These are phyloP conservation scores for Lottia gigantea DNA, from an alignment of 2,888 invertebrate genomes.

Conservation along the genomic window DNA sequence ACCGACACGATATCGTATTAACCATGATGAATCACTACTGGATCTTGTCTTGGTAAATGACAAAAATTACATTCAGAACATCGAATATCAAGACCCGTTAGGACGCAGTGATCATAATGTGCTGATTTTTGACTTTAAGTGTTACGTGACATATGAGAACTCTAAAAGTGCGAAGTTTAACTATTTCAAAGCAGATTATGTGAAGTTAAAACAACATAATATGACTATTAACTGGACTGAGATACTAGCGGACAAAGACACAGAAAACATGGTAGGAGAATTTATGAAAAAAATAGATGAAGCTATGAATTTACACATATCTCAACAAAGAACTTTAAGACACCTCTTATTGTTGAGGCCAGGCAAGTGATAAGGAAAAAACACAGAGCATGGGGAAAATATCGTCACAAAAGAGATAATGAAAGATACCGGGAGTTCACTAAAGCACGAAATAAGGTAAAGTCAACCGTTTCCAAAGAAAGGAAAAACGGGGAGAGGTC, in stretches of 20 bases:
- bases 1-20: slow-evolving; percentile 7
- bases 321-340: not conserved
- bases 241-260: no score
- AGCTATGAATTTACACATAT: not conserved
- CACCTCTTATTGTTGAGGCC: not conserved
- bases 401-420: not conserved
- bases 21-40: not conserved
- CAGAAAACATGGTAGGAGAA: no score
- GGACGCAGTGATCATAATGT: not conserved
- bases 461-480: not conserved
- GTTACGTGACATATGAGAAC: not conserved
- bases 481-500: not conserved
- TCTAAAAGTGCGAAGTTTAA: not conserved
- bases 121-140: not conserved
- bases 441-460: not conserved
- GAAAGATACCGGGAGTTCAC: not conserved
- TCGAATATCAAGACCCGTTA: not conserved
- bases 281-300: not conserved
- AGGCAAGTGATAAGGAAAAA: not conserved
- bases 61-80: not conserved
- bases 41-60: slow-evolving; percentile 14
- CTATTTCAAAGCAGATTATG: not conserved
- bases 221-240: not conserved
- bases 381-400: not conserved
- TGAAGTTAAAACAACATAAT: not conserved